These are phyloP conservation scores for Oreochromis spilurus DNA, from an alignment of 2,113 vertebrate species.

Conservation along the genomic window DNA sequence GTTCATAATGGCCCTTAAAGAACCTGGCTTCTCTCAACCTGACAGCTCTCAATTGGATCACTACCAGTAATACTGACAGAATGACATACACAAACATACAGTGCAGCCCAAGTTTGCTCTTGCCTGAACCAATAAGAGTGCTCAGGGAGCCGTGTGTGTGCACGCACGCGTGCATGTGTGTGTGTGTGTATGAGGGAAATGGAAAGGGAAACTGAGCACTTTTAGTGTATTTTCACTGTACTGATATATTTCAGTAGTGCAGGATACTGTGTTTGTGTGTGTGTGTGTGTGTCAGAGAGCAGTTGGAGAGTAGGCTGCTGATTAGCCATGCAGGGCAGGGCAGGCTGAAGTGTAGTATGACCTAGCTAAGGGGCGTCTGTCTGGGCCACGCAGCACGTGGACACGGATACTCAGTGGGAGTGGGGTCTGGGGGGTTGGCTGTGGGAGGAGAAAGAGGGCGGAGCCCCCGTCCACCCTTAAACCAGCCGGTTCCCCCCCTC, in stretches of 20 bases:
- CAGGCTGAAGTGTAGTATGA: constrained; percentile 39
- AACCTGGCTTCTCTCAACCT: constrained; percentile 58
- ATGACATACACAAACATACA: constrained; percentile 63
- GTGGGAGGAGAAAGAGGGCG: not conserved
- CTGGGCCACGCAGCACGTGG: constrained; percentile 68
- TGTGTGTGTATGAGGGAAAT: not conserved
- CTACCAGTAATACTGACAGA: constrained; percentile 60
- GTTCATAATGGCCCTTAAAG: constrained; percentile 61
- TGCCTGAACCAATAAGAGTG: constrained; percentile 30
- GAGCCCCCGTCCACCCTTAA: not conserved
- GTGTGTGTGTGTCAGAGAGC: not conserved
- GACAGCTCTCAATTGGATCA: constrained; percentile 56
- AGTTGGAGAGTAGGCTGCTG: constrained; percentile 33
- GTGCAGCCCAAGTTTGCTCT: constrained; percentile 34
- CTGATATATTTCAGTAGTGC: constrained; percentile 23
- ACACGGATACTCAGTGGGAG: constrained; percentile 35
- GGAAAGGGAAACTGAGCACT: not conserved
- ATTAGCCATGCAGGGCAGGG: constrained; percentile 44
- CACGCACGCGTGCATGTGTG: not conserved
- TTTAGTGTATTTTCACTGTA: constrained; percentile 9
- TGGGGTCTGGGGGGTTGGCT: not conserved
- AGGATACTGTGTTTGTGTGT: not conserved
- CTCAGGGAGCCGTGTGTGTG: not conserved
- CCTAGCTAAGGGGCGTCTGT: constrained; percentile 61
- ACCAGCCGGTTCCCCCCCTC: not conserved